Conservation (phyloP, 2,888 invertebrate species). For the Hartigia nigra region DNA sequence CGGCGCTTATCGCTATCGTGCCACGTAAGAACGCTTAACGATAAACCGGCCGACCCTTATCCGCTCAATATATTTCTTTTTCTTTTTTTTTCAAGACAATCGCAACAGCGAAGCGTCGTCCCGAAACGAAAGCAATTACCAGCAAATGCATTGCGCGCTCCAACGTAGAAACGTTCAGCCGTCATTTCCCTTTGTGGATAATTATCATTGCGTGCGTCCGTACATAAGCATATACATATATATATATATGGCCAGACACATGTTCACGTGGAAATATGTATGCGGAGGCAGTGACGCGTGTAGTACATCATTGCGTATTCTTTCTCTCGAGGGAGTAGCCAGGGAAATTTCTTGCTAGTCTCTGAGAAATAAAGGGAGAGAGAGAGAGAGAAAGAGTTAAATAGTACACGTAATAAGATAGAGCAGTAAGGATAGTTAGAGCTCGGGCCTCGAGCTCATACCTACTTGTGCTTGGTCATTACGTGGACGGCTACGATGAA, state of each 20-base stretch:
- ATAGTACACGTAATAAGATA: background rate
- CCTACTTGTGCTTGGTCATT: background rate
- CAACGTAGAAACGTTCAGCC: background rate
- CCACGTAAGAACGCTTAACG: background rate
- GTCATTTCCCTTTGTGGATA: background rate
- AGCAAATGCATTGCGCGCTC: background rate
- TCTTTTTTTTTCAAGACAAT: background rate
- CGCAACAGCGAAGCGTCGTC: background rate
- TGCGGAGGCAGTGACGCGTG: background rate
- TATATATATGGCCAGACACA: background rate
- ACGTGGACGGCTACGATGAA: background rate
- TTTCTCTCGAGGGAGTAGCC: background rate
- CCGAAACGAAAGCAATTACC: background rate
- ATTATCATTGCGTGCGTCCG: background rate
- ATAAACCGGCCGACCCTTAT: background rate
- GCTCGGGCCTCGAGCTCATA: background rate
- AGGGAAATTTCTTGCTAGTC: conserved; percentile 25
- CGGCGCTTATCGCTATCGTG: background rate
- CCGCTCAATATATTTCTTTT: background rate
- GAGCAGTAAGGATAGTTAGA: background rate
- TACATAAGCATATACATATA: background rate
- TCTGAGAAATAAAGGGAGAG: conserved; percentile 8
- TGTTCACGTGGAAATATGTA: background rate
- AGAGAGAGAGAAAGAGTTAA: conserved; percentile 18
- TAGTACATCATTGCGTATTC: background rate